Evolutionary conservation across 2,113 vertebrate species (phyloP).

Genomic region (Petromus typicus): DNA sequence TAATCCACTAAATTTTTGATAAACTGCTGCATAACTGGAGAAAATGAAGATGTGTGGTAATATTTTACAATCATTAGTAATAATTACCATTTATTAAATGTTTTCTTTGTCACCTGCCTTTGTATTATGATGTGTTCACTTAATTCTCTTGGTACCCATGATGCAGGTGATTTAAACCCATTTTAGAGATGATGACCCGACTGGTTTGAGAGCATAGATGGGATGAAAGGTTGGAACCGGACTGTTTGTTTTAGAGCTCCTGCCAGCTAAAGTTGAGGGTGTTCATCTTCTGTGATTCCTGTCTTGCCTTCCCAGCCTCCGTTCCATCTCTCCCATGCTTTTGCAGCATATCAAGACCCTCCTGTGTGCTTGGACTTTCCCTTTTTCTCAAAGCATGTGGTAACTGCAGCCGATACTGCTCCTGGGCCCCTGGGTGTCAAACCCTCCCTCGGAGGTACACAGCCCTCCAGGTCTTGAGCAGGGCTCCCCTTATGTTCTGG

Average conservation of each 20-base stretch:
- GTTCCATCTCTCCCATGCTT: not conserved
- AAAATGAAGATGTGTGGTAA: not conserved
- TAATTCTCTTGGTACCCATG: not conserved
- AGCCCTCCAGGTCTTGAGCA: not conserved
- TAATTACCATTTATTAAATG: not conserved
- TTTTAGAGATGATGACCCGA: not conserved
- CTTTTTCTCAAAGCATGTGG: not conserved
- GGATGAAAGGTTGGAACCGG: not conserved
- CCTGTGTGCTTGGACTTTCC: not conserved
- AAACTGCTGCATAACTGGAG: not conserved
- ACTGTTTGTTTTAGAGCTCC: not conserved
- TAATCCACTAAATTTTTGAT: not conserved
- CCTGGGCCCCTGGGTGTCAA: not conserved
- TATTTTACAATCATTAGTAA: not conserved
- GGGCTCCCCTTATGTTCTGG: not conserved
- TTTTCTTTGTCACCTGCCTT: not conserved
- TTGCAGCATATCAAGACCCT: not conserved
- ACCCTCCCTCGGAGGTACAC: not conserved
- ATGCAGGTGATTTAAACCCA: not conserved
- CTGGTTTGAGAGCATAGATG: not conserved
- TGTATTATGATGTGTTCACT: not conserved
- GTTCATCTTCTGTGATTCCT: not conserved
- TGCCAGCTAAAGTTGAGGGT: not conserved
- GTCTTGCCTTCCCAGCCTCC: too few species aligned
- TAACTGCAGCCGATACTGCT: not conserved